Evolutionary conservation across 1,140 invertebrate species (phyloP).

Genomic region (Drosophila kanapiae): DNA sequence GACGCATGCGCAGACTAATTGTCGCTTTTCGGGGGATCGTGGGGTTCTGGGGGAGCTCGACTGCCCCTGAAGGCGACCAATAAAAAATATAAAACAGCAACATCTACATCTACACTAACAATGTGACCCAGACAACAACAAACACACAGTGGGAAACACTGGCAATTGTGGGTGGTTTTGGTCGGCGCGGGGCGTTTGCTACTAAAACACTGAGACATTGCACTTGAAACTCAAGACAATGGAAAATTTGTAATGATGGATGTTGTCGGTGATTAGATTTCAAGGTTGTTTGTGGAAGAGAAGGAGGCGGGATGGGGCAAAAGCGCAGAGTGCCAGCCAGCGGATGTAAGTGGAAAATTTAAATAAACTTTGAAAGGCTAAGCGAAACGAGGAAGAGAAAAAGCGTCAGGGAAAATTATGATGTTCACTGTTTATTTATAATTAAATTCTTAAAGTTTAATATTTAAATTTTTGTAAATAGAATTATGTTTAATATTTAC

Average conservation of each 20-base stretch:
- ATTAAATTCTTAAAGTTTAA: not conserved
- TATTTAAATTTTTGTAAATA: not conserved
- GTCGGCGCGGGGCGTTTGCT: not conserved
- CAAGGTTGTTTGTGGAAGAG: conserved; percentile 1
- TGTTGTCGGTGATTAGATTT: conserved; percentile 7
- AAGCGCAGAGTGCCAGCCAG: not conserved
- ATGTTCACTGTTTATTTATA: not conserved
- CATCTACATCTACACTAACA: conserved; percentile 10
- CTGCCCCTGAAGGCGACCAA: conserved; percentile 38
- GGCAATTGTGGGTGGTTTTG: conserved; percentile 28
- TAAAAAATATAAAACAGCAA: conserved; percentile 23
- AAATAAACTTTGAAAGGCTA: conserved; percentile 3
- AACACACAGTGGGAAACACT: conserved; percentile 50
- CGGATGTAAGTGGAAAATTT: conserved; percentile 9
- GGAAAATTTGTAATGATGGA: conserved; percentile 39
- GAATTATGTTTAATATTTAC: not conserved
- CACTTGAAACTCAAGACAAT: conserved; percentile 58
- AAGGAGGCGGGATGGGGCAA: not conserved
- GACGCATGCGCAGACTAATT: conserved; percentile 82
- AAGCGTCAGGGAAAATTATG: not conserved
- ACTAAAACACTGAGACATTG: conserved; percentile 40
- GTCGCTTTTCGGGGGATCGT: conserved; percentile 28
- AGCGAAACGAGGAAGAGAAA: conserved; percentile 11
- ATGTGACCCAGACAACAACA: conserved; percentile 40
- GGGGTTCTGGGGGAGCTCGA: not conserved